These are phyloP conservation scores for Sesia bembeciformis DNA, from an alignment of 2,888 invertebrate species.

Conservation along the genomic window DNA sequence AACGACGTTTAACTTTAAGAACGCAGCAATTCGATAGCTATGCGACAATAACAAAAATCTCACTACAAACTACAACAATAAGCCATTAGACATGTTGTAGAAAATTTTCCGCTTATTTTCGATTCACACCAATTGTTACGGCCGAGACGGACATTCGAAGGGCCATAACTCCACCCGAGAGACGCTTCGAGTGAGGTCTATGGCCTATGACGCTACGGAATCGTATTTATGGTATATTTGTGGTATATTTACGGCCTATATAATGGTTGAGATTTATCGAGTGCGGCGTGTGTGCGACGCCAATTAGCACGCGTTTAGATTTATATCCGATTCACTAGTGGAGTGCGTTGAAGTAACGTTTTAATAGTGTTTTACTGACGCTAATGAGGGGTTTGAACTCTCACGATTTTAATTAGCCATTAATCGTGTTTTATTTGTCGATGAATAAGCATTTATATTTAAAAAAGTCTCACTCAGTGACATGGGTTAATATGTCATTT, in stretches of 20 bases:
- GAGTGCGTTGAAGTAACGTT: constrained; percentile 14
- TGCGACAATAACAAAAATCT: constrained; percentile 31
- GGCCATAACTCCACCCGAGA: constrained; percentile 48
- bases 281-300: constrained; percentile 26
- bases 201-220: constrained; percentile 51
- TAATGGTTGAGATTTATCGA: constrained; percentile 59
- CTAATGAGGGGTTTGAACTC: constrained; percentile 41
- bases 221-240: constrained; percentile 52
- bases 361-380: constrained; percentile 25
- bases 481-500: constrained; percentile 9
- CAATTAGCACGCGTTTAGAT: constrained; percentile 59
- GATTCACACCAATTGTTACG: constrained; percentile 67
- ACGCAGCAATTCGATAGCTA: neutral
- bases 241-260: constrained; percentile 53
- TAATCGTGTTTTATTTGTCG: constrained; percentile 8
- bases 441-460: constrained; percentile 1
- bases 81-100: constrained; percentile 68
- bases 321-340: constrained; percentile 32
- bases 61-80: constrained; percentile 57
- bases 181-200: constrained; percentile 64
- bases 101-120: constrained; percentile 71
- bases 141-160: constrained; percentile 43
- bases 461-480: neutral
- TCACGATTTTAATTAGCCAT: neutral
- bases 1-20: neutral